A percentile compares a stretch with the other conserved stretches of the same genome.
phyloP scores from a whole-genome alignment of 2,113 vertebrate genomes.

The Propithecus coquereli region DNA sequence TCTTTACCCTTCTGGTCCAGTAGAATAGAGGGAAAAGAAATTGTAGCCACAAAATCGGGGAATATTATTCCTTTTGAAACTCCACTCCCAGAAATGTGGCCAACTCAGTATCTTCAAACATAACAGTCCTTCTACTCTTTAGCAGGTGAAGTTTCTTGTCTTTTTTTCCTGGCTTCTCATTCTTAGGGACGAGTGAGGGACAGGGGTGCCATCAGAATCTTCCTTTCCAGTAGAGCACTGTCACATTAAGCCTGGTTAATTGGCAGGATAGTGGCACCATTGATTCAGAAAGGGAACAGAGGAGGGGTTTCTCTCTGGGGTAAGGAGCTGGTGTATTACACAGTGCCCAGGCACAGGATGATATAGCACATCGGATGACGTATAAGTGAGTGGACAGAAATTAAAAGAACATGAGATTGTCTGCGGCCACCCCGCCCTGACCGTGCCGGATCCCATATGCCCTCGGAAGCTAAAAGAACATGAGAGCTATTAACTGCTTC shows the following conservation, averaged over 20 bases:
- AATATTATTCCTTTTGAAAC: neutral
- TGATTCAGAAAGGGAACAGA: neutral
- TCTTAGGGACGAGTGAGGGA: neutral
- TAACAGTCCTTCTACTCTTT: neutral
- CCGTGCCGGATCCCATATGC: too few relatives aligned
- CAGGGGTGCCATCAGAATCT: neutral
- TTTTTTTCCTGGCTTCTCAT: neutral
- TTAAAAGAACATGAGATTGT: slow-evolving; percentile 22
- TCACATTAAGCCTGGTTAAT: neutral
- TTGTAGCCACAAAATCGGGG: neutral
- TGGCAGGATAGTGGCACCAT: neutral
- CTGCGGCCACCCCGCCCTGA: too few relatives aligned
- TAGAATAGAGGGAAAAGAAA: neutral
- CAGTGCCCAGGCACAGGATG: neutral
- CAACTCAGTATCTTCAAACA: neutral
- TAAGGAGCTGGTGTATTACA: neutral
- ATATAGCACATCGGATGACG: neutral
- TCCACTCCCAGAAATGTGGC: neutral
- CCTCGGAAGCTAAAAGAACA: slow-evolving; percentile 34
- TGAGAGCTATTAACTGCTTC: neutral
- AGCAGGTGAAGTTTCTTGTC: neutral
- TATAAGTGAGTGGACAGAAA: neutral
- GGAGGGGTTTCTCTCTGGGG: neutral
- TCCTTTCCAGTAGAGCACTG: neutral
- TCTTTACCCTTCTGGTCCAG: neutral